phyloP scores from a whole-genome alignment of 2,888 invertebrate species.

The Cryptocephalus primarius region DNA sequence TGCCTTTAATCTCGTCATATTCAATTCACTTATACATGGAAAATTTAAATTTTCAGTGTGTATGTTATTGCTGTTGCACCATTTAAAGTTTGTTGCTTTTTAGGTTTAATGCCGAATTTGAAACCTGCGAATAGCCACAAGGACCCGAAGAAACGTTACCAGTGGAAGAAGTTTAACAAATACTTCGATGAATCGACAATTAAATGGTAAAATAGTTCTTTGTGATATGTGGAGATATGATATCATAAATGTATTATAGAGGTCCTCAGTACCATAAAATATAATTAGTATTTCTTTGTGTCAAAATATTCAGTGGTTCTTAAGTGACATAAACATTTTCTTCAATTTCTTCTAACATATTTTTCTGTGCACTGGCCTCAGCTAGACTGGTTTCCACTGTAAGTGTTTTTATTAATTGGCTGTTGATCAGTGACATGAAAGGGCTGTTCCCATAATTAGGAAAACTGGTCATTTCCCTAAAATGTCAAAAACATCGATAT shows the following conservation, averaged over 20 bases:
- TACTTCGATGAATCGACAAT: constrained; percentile 75
- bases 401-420: constrained; percentile 43
- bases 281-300: no score
- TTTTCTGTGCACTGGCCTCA: constrained; percentile 14
- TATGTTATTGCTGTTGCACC: neutral
- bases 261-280: no score
- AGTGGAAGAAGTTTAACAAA: constrained; percentile 69
- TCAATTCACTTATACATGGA: neutral
- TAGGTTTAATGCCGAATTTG: constrained; percentile 67
- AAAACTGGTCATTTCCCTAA: constrained; percentile 43
- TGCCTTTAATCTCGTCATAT: neutral
- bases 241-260: neutral
- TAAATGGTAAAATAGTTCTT: constrained; percentile 9
- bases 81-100: constrained; percentile 18
- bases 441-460: constrained; percentile 55
- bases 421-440: constrained; percentile 54
- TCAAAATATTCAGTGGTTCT: neutral
- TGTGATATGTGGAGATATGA: neutral
- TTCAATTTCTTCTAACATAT: constrained; percentile 10
- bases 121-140: constrained; percentile 52
- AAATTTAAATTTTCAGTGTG: neutral
- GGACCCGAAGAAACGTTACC: constrained; percentile 54
- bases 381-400: constrained; percentile 24
- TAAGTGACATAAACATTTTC: constrained; percentile 3
- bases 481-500: constrained; percentile 14